Percentiles rank a stretch among this genome's conserved stretches.
Conservation (phyloP, 1,140 invertebrate species). For the Caenorhabditis remanei region DNA sequence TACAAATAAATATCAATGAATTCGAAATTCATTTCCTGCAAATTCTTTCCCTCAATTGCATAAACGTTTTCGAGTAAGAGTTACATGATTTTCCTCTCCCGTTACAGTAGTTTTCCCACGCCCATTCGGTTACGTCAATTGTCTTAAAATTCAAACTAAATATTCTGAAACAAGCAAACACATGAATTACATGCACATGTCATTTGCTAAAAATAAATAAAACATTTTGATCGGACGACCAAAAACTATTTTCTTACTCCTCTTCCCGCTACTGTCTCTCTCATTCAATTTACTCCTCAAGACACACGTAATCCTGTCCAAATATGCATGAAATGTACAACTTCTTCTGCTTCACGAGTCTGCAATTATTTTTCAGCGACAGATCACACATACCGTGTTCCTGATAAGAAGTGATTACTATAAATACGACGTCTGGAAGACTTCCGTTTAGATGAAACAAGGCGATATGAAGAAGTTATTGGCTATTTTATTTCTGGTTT, state of each 20-base stretch:
- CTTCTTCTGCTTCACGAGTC: background rate
- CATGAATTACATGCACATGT: conserved; percentile 26
- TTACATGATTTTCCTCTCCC: too few species aligned
- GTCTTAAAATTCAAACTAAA: background rate
- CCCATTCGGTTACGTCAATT: too few species aligned
- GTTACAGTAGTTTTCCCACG: too few species aligned
- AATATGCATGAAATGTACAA: conserved; percentile 21
- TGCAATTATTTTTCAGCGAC: conserved; percentile 37
- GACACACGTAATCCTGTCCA: conserved; percentile 10
- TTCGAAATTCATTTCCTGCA: too few species aligned
- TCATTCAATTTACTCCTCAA: background rate
- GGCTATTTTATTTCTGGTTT: background rate
- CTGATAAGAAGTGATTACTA: conserved; percentile 8
- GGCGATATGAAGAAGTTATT: background rate
- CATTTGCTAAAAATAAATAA: conserved; percentile 6
- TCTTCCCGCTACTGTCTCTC: background rate
- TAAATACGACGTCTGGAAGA: background rate
- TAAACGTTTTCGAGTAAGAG: too few species aligned
- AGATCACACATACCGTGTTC: background rate
- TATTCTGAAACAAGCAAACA: background rate
- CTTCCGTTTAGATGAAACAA: background rate
- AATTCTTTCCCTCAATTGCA: too few species aligned
- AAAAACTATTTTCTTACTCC: conserved; percentile 10
- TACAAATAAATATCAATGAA: too few species aligned
- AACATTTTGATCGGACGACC: conserved; percentile 31